Percentiles rank a stretch among this genome's conserved stretches.
These are phyloP conservation scores for Acipenser oxyrinchus DNA, from an alignment of 2,797 vertebrate species.

Conservation along the genomic window DNA sequence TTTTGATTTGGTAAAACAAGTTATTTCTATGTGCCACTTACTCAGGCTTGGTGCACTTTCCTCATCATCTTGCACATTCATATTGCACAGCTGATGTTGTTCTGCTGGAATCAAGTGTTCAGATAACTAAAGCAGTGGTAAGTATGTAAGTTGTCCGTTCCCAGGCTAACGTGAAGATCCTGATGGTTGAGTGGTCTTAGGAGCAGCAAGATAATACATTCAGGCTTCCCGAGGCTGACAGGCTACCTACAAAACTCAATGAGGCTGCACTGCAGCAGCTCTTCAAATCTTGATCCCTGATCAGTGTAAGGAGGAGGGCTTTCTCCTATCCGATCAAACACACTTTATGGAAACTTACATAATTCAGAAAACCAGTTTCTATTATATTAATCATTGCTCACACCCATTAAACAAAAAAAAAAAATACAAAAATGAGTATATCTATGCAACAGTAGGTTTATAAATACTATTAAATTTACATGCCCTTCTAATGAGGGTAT, in stretches of 20 bases:
- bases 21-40: not conserved
- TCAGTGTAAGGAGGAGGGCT: conserved; percentile 31
- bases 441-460: too few relatives aligned
- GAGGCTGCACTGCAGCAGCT: conserved; percentile 55
- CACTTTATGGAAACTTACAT: conserved; percentile 6
- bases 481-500: too few relatives aligned
- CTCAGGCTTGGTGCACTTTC: not conserved
- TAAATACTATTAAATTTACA: too few relatives aligned
- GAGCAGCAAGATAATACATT: too few relatives aligned
- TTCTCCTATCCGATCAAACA: too few relatives aligned
- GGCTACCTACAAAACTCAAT: conserved; percentile 41
- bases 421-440: too few relatives aligned
- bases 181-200: not conserved
- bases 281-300: conserved; percentile 48
- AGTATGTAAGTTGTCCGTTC: not conserved
- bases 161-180: not conserved
- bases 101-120: not conserved
- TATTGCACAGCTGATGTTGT: not conserved
- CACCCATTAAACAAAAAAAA: too few relatives aligned
- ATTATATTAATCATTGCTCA: too few relatives aligned
- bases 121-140: not conserved
- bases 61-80: not conserved
- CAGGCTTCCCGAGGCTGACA: conserved; percentile 14
- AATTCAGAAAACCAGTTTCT: not conserved
- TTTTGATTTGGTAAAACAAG: too few relatives aligned